phyloP scores from a whole-genome alignment of 2,797 vertebrate genomes.

The Lepilemur ruficaudatus region DNA sequence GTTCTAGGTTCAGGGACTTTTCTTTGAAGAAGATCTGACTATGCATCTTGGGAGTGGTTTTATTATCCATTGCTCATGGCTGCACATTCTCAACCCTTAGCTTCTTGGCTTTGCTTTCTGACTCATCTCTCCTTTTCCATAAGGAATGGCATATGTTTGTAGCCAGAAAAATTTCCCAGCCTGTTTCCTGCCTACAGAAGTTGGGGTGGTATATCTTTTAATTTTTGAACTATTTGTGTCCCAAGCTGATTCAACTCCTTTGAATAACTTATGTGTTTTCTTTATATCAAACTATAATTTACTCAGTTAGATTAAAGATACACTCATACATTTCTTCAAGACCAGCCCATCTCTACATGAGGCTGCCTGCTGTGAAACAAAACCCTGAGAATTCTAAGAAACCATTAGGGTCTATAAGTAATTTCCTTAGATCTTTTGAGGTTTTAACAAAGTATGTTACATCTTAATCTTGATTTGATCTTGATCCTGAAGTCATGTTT shows the following conservation, averaged over 20 bases:
- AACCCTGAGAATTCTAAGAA: slow-evolving; percentile 5
- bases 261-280: slow-evolving; percentile 3
- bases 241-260: slow-evolving; percentile 25
- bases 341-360: background rate
- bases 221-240: slow-evolving; percentile 31
- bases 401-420: background rate
- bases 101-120: background rate
- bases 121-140: background rate
- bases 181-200: background rate
- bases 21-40: background rate
- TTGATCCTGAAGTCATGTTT: slow-evolving; percentile 6
- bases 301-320: background rate
- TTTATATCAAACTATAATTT: slow-evolving; percentile 44
- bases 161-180: background rate
- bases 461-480: slow-evolving; percentile 52
- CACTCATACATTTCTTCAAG: background rate
- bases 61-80: background rate
- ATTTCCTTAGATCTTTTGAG: slow-evolving; percentile 12
- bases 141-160: background rate
- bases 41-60: background rate
- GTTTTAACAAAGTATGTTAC: background rate
- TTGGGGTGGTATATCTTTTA: background rate
- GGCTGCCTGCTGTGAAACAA: background rate
- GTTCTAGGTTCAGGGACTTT: background rate
- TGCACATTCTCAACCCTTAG: background rate